Conservation (phyloP, 2,888 invertebrate genomes). For the Andricus curvator region DNA sequence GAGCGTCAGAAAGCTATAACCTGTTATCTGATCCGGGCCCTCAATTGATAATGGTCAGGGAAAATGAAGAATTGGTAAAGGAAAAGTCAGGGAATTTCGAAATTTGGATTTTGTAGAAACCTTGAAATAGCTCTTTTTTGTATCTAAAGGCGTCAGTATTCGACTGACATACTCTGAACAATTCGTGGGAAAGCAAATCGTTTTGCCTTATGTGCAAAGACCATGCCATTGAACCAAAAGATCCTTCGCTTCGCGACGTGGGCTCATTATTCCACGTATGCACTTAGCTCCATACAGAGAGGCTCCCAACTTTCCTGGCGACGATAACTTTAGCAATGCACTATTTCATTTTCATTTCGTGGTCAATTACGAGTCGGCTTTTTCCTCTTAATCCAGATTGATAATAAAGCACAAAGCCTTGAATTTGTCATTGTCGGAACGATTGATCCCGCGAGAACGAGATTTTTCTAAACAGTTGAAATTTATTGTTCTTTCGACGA, state of each 20-base stretch:
- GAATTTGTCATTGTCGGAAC: not conserved
- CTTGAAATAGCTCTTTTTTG: not conserved
- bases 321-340: slow-evolving; percentile 44
- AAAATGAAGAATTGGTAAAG: no score
- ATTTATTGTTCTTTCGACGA: slow-evolving; percentile 24
- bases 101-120: no score
- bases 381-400: not conserved
- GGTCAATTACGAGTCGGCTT: slow-evolving; percentile 12
- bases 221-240: slow-evolving; percentile 55
- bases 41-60: no score
- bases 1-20: no score
- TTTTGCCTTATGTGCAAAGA: slow-evolving; percentile 39
- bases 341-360: slow-evolving; percentile 37
- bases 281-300: slow-evolving; percentile 48
- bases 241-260: slow-evolving; percentile 44
- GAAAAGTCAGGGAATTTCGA: no score
- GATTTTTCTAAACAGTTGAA: not conserved
- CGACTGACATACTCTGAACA: slow-evolving; percentile 1
- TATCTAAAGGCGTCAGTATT: not conserved
- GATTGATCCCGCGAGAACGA: not conserved
- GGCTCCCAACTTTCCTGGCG: slow-evolving; percentile 47
- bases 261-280: slow-evolving; percentile 52
- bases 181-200: slow-evolving; percentile 38
- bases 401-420: slow-evolving; percentile 1
- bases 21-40: no score